A percentile compares a stretch with the other conserved stretches of the same genome.
These are phyloP conservation scores for Psittacula cyanocephala DNA, from an alignment of 2,113 vertebrate genomes.

Conservation along the genomic window DNA sequence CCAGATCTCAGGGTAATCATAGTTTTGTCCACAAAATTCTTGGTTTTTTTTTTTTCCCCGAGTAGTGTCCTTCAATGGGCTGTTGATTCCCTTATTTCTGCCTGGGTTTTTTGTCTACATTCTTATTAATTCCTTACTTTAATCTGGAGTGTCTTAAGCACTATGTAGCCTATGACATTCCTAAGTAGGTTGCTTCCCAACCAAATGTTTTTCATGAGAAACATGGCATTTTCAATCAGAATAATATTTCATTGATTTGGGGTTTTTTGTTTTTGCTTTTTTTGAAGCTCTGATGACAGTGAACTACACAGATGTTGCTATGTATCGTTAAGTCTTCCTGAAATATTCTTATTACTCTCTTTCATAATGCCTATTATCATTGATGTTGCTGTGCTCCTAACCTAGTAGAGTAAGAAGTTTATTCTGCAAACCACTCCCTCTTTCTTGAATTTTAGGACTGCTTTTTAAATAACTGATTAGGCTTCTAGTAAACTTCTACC, in stretches of 20 bases:
- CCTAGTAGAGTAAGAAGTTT: not conserved
- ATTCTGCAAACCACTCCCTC: not conserved
- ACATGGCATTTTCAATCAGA: not conserved
- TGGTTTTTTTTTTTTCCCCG: not conserved
- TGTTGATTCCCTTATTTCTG: not conserved
- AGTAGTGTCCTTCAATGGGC: not conserved
- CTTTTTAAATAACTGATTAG: not conserved
- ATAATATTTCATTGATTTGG: not conserved
- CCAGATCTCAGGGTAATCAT: not conserved
- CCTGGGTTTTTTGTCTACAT: not conserved
- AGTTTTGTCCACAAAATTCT: not conserved
- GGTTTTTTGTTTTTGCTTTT: rapidly evolving
- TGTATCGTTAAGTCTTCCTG: not conserved
- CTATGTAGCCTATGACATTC: not conserved
- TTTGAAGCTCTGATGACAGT: not conserved
- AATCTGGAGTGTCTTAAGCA: not conserved
- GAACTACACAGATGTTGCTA: not conserved
- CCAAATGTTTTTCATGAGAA: not conserved
- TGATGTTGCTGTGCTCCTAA: not conserved
- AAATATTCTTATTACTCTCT: not conserved
- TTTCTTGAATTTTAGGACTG: not conserved
- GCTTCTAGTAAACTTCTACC: not conserved
- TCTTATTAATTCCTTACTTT: not conserved
- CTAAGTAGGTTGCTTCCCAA: not conserved
- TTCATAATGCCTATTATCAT: not conserved